Evolutionary conservation across 2,888 invertebrate species (phyloP).

Genomic region (Gonocerus acuteangulatus): DNA sequence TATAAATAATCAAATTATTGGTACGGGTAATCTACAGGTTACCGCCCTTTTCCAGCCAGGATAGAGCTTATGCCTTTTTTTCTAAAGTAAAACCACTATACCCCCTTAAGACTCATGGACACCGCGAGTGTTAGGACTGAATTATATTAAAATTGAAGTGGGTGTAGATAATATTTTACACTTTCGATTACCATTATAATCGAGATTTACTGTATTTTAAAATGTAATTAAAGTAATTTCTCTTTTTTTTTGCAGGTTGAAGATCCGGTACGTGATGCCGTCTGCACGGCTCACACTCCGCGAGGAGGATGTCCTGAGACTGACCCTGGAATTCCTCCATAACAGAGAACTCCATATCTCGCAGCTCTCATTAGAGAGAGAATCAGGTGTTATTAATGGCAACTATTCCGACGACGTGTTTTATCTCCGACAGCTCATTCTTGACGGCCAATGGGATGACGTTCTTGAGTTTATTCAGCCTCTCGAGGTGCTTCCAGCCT

Average conservation of each 20-base stretch:
- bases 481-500: slow-evolving; percentile 69
- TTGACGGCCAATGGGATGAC: slow-evolving; percentile 98
- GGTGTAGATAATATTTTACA: no score
- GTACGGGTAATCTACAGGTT: no score
- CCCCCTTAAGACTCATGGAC: no score
- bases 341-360: slow-evolving; percentile 87
- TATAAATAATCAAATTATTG: no score
- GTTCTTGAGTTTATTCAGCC: slow-evolving; percentile 94
- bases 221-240: no score
- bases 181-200: no score
- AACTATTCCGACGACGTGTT: slow-evolving; percentile 88
- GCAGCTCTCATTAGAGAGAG: slow-evolving; percentile 82
- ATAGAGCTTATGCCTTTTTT: no score
- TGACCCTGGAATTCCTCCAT: slow-evolving; percentile 77
- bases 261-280: slow-evolving; percentile 57
- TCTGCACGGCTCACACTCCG: slow-evolving; percentile 75
- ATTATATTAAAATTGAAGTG: no score
- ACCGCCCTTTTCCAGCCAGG: no score
- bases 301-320: slow-evolving; percentile 81
- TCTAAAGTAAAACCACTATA: no score
- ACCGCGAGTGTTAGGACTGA: no score
- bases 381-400: slow-evolving; percentile 91
- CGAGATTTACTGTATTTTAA: no score
- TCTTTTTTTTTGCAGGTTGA: slow-evolving; percentile 39
- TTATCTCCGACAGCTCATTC: slow-evolving; percentile 85